Evolutionary conservation across 2,113 vertebrate genomes (phyloP), one percentile per base, ranked within the genome.

Genomic region (Centrocercus urophasianus): DNA sequence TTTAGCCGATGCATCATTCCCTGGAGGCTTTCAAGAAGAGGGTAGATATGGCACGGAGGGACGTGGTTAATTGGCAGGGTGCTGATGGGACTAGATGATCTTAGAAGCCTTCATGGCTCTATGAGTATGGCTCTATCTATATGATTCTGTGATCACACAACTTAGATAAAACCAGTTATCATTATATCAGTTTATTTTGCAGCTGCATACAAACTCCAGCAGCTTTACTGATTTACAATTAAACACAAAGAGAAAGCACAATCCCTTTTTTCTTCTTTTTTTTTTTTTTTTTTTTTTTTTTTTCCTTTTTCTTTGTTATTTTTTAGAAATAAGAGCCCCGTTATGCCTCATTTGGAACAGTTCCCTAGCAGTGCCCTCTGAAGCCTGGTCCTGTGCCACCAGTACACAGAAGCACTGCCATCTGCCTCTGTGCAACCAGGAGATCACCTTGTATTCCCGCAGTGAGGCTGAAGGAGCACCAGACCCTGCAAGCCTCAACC

Each of bases 351-450:
- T 4, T 27, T 77, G n/a, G 56, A 81, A 48, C 3, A 81, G 20
- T 34, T 65, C 47, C 25, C 45, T 47, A 89, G 69, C 89, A 92
- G 56, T 78, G 52, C 76, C 79, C 88, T 13, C 21, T 19, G 36
- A 74, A 67, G 69, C 10, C 61, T 78, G 79, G 80, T 59, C 36
- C 52, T 1, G 10, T 43, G 69, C 43, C 83, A 69, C 59, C 15
- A 5, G 38, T 77, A 65, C 1, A 72, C 0, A 0, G 73, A 76
- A 86, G 36, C 8, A 2, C 36, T 90, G 88, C 69, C 93, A 78
- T 10, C 48, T 22, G 1, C 61, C 36, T 56, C 56, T 18, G 19
- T 0, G 17, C 0, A 0, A 78, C 13, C 43, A 40, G 47, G 85
- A 72, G 57, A 83, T 66, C 85, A 40, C 52, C 61, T 57, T 25